Evolutionary conservation across 2,113 vertebrate genomes (phyloP).

Genomic region (Microcebus tavaratra): DNA sequence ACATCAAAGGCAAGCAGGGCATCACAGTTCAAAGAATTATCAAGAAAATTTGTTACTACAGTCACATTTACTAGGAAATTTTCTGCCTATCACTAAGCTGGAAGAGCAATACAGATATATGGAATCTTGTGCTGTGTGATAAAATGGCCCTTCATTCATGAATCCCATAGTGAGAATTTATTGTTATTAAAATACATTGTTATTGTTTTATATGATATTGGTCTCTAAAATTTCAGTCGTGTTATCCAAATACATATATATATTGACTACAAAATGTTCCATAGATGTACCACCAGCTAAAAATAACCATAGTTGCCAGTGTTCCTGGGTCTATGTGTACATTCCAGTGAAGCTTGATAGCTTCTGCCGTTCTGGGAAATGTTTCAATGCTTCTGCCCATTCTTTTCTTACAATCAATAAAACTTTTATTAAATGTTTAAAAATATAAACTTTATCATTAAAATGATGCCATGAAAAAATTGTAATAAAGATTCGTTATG

Average conservation of each 20-base stretch:
- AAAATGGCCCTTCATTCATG: neutral
- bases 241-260: neutral
- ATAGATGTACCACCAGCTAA: neutral
- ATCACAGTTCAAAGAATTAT: neutral
- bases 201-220: neutral
- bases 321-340: neutral
- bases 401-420: neutral
- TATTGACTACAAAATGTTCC: neutral
- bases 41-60: neutral
- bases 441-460: neutral
- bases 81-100: neutral
- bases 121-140: neutral
- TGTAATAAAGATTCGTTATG: neutral
- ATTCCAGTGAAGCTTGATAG: neutral
- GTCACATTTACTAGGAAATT: conserved; percentile 1
- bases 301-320: neutral
- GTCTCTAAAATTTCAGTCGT: neutral
- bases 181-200: neutral
- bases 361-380: neutral
- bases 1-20: neutral
- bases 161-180: neutral
- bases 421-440: neutral
- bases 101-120: neutral
- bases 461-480: conserved; percentile 13
- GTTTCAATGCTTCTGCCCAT: neutral